Percentiles rank a stretch among this genome's conserved stretches.
Conservation (phyloP, 1,140 invertebrate genomes). For the Plodia interpunctella region DNA sequence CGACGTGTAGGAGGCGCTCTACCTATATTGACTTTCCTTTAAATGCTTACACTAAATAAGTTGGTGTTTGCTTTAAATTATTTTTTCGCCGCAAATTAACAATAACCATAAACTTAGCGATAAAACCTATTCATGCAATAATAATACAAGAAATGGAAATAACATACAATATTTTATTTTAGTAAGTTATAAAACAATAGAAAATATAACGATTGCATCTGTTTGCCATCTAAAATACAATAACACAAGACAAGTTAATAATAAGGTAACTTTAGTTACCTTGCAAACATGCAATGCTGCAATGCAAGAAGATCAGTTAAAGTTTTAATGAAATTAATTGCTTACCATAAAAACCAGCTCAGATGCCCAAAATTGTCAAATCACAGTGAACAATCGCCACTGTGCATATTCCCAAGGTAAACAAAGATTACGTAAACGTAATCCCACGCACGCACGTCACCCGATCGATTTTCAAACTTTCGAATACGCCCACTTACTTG, state of each 20-base stretch:
- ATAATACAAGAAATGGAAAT: not conserved
- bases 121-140: too few species aligned
- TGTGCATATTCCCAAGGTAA: slow-evolving; percentile 74
- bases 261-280: too few species aligned
- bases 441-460: slow-evolving; percentile 73
- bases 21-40: too few species aligned
- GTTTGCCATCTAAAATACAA: too few species aligned
- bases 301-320: too few species aligned
- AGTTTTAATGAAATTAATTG: not conserved
- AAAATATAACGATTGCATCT: too few species aligned
- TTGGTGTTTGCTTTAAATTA: too few species aligned
- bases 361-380: slow-evolving; percentile 14
- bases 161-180: not conserved
- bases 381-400: slow-evolving; percentile 43
- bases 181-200: not conserved
- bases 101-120: too few species aligned
- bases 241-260: too few species aligned
- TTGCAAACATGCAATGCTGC: too few species aligned
- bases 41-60: too few species aligned
- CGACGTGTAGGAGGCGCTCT: not conserved
- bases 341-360: not conserved
- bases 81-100: too few species aligned
- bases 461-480: slow-evolving; percentile 76
- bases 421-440: slow-evolving; percentile 76
- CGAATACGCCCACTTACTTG: slow-evolving; percentile 70